Conservation (phyloP, 2,113 vertebrate species). For the Anser cygnoides region DNA sequence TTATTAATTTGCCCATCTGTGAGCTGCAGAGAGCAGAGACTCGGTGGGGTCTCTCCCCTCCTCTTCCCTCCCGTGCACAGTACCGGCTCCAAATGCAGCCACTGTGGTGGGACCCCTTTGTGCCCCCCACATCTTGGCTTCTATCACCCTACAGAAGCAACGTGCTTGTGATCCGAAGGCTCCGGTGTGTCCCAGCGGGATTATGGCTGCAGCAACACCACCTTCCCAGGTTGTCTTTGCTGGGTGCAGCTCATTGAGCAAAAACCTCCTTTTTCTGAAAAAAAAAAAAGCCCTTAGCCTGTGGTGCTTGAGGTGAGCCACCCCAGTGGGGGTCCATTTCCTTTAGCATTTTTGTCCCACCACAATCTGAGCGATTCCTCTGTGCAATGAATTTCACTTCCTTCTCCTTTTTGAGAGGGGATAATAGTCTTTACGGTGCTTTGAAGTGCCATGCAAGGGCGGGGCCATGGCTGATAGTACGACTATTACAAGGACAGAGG, state of each 20-base stretch:
- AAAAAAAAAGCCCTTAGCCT: background rate
- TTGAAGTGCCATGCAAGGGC: background rate
- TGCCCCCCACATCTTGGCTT: fast-evolving
- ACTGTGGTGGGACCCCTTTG: fast-evolving
- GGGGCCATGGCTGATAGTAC: background rate
- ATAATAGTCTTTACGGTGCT: background rate
- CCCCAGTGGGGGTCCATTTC: background rate
- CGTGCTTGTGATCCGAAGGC: background rate
- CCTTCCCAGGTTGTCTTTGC: background rate
- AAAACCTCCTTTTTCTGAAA: background rate
- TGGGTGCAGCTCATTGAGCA: background rate
- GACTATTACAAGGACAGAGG: background rate
- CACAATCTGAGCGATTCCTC: background rate
- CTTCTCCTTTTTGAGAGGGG: background rate
- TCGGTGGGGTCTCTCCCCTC: fast-evolving
- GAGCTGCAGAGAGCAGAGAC: background rate
- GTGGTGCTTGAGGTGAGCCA: background rate
- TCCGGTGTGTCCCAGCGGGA: background rate
- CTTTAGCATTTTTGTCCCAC: background rate
- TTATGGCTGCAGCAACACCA: fast-evolving
- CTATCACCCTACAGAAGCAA: background rate
- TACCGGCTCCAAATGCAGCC: background rate
- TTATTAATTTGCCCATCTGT: background rate
- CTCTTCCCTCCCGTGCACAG: fast-evolving
- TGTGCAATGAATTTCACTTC: background rate